Conservation (phyloP, 2,113 vertebrate species). For the Hippolais icterina region DNA sequence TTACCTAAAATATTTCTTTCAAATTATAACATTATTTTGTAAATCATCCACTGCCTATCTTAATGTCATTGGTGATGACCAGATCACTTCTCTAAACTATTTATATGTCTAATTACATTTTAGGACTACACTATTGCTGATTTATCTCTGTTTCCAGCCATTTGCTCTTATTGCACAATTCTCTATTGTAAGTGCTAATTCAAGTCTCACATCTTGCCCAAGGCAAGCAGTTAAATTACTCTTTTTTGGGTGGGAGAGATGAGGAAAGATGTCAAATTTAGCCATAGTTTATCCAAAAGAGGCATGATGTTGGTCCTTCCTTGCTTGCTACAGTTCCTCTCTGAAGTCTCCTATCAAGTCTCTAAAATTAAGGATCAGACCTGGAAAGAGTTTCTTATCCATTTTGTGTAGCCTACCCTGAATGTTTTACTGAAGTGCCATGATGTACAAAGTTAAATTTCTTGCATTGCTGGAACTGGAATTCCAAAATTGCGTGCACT, state of each 20-base stretch:
- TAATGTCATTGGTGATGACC: not conserved
- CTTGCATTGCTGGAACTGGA: rapidly evolving
- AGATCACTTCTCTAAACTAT: not conserved
- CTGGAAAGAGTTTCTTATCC: not conserved
- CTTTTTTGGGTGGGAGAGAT: rapidly evolving
- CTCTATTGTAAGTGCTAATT: not conserved
- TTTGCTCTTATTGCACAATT: not conserved
- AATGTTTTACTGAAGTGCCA: not conserved
- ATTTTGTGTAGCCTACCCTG: not conserved
- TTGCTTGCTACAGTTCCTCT: not conserved
- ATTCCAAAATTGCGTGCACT: not conserved
- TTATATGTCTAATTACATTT: not conserved
- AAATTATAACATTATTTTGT: not conserved
- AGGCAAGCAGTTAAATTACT: not conserved
- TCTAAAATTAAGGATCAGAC: not conserved
- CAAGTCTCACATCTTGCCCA: not conserved
- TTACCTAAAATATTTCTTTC: not conserved
- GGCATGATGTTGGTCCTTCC: not conserved
- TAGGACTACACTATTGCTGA: not conserved
- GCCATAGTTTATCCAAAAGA: not conserved
- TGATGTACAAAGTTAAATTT: not conserved
- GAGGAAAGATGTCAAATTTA: not conserved
- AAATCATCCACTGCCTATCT: not conserved
- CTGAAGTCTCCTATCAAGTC: not conserved
- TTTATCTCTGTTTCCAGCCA: not conserved